Evolutionary conservation across 64 coral and sea anemone genomes (phyloP).

Genomic region (Orbicella faveolata): DNA sequence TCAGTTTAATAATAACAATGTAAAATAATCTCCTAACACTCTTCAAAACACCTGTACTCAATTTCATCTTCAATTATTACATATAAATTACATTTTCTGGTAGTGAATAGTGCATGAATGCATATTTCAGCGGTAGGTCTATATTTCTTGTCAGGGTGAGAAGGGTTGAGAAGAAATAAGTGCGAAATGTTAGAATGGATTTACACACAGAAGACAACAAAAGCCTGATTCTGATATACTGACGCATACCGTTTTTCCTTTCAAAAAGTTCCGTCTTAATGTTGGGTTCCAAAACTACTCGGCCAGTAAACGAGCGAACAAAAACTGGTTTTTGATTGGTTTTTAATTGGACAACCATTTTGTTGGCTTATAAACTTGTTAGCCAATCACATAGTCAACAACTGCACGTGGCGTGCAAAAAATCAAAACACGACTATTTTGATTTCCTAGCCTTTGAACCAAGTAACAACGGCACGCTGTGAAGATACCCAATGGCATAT

Average conservation of each 20-base stretch:
- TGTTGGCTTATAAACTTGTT: too few species aligned
- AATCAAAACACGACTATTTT: too few species aligned
- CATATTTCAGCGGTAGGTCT: neutral
- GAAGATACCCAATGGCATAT: neutral
- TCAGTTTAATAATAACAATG: neutral
- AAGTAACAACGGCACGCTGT: neutral
- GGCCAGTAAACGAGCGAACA: too few species aligned
- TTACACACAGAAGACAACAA: neutral
- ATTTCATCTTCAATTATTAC: neutral
- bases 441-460: too few species aligned
- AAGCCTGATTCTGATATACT: neutral
- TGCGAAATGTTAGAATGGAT: neutral
- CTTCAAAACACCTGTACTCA: neutral
- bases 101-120: neutral
- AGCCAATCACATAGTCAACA: too few species aligned
- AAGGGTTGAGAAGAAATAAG: neutral
- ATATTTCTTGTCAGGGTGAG: neutral
- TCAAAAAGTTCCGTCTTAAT: too few species aligned
- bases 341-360: too few species aligned
- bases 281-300: too few species aligned
- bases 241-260: too few species aligned
- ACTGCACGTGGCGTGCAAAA: too few species aligned
- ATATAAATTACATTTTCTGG: neutral
- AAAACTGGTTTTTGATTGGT: too few species aligned
- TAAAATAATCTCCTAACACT: slow-evolving; percentile 8